Conservation (phyloP, 2,797 vertebrate species). For the Sebastes nivosus region DNA sequence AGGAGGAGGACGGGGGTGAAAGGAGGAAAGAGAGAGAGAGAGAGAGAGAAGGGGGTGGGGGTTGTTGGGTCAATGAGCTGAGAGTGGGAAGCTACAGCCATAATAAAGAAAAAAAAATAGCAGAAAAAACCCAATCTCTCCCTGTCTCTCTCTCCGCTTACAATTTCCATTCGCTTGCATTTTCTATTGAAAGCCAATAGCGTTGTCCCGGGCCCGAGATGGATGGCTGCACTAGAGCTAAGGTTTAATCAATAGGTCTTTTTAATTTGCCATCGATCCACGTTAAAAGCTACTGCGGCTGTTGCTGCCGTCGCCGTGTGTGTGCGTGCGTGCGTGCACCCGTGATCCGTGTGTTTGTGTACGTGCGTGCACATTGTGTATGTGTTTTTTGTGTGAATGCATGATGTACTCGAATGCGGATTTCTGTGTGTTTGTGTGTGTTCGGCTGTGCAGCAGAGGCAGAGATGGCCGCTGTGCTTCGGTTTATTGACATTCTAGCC, state of each 20-base stretch:
- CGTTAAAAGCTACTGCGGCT: conserved; percentile 87
- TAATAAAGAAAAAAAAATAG: conserved; percentile 57
- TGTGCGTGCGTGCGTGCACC: not conserved
- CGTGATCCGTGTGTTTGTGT: not conserved
- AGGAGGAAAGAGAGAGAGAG: not conserved
- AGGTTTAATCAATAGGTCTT: conserved; percentile 91
- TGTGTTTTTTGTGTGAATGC: conserved; percentile 40
- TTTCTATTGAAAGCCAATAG: conserved; percentile 89
- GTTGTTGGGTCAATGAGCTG: conserved; percentile 63
- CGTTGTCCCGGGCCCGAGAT: conserved; percentile 82
- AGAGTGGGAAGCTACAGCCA: conserved; percentile 66
- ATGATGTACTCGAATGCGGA: conserved; percentile 40
- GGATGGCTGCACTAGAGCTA: conserved; percentile 88
- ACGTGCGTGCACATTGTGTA: not conserved
- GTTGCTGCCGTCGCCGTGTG: conserved; percentile 56
- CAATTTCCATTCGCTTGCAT: conserved; percentile 89
- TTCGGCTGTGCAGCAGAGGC: conserved; percentile 47
- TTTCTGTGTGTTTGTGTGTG: conserved; percentile 9
- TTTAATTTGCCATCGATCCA: conserved; percentile 90
- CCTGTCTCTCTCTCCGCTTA: conserved; percentile 73
- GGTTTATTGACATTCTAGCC: conserved; percentile 84
- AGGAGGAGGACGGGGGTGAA: not conserved
- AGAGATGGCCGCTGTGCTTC: conserved; percentile 73
- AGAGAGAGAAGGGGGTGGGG: not conserved
- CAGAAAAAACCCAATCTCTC: conserved; percentile 57